Conservation (phyloP, 2,888 invertebrate species). For the Aleiodes leptofemur region DNA sequence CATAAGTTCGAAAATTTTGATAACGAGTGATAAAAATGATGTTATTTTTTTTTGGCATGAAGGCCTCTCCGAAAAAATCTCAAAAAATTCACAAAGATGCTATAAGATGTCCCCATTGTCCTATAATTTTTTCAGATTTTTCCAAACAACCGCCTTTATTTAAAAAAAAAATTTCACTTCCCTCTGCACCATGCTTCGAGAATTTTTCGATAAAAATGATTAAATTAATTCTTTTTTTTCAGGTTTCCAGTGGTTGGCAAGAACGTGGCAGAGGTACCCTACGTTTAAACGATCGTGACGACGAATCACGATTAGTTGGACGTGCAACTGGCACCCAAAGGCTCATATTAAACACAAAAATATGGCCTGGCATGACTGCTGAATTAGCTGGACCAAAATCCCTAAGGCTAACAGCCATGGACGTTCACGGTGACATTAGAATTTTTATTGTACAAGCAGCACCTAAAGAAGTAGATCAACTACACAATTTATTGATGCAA, state of each 20-base stretch:
- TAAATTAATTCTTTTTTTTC: background rate
- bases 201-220: background rate
- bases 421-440: constrained; percentile 88
- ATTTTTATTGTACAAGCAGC: constrained; percentile 88
- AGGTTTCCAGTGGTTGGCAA: constrained; percentile 86
- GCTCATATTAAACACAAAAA: constrained; percentile 94
- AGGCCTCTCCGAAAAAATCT: too few species aligned
- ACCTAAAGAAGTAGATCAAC: constrained; percentile 82
- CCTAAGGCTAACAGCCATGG: constrained; percentile 90
- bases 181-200: too few species aligned
- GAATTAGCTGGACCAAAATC: constrained; percentile 92
- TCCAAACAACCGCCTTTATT: too few species aligned
- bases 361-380: constrained; percentile 94
- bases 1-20: too few species aligned
- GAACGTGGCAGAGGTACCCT: constrained; percentile 94
- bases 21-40: background rate
- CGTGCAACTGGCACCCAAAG: constrained; percentile 92
- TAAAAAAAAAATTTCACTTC: too few species aligned
- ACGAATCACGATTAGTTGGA: constrained; percentile 89
- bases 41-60: too few species aligned
- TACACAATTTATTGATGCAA: constrained; percentile 80
- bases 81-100: too few species aligned
- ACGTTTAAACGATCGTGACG: constrained; percentile 84
- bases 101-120: too few species aligned
- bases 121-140: too few species aligned